phyloP scores from a whole-genome alignment of 2,113 vertebrate species.

The Zapus hudsonius region DNA sequence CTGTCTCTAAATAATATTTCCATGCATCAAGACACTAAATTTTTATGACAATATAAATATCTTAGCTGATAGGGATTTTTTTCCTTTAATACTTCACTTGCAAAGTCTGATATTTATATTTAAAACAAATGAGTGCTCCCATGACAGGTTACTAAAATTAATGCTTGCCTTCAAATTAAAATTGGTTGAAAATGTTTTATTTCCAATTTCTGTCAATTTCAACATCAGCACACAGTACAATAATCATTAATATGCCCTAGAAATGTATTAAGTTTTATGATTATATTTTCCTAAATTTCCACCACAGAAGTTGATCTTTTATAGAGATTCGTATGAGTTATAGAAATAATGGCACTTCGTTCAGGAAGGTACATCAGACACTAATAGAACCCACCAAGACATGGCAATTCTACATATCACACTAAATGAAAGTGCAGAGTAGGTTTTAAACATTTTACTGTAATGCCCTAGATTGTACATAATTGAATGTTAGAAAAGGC shows the following conservation, averaged over 20 bases:
- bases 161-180: constrained; percentile 39
- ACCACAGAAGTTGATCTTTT: constrained; percentile 10
- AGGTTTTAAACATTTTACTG: constrained; percentile 15
- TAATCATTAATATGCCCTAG: not conserved
- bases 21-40: not conserved
- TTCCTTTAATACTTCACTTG: not conserved
- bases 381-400: not conserved
- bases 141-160: constrained; percentile 56
- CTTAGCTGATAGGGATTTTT: not conserved
- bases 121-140: constrained; percentile 21
- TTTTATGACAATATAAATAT: not conserved
- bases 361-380: not conserved
- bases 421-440: not conserved
- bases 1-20: constrained; percentile 19
- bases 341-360: not conserved
- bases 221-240: not conserved
- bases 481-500: not conserved
- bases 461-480: constrained; percentile 1
- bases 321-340: not conserved
- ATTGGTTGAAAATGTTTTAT: constrained; percentile 34
- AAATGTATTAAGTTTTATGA: not conserved
- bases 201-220: constrained; percentile 16
- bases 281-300: constrained; percentile 17
- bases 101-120: not conserved
- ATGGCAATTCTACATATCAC: not conserved